Conservation (phyloP, 2,888 invertebrate species). For the Tenodera sinensis region DNA sequence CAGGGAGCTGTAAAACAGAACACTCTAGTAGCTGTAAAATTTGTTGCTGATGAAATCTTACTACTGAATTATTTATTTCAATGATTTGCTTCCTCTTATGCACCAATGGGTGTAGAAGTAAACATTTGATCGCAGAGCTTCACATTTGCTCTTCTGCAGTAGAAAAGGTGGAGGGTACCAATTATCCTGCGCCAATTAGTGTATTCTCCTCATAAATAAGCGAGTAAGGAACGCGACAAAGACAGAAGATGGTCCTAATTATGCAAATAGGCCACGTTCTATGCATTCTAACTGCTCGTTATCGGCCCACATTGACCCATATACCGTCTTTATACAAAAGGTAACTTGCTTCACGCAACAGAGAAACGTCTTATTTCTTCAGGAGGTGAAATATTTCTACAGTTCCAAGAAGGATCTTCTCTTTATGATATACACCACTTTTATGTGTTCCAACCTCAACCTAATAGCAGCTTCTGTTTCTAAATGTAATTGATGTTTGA, state of each 20-base stretch:
- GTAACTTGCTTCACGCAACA: neutral
- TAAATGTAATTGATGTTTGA: too few species aligned
- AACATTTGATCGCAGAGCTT: neutral
- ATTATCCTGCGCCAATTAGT: neutral
- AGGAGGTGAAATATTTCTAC: neutral
- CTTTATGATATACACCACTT: too few species aligned
- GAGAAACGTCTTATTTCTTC: neutral
- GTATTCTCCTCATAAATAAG: neutral
- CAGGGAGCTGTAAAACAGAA: too few species aligned
- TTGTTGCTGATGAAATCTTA: too few species aligned
- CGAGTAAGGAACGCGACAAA: neutral
- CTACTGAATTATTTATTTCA: too few species aligned
- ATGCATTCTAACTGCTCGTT: neutral
- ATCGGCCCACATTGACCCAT: neutral
- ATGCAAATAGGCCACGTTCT: neutral
- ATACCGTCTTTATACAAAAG: neutral
- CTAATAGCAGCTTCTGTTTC: too few species aligned
- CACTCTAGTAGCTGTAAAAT: too few species aligned
- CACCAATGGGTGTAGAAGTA: too few species aligned
- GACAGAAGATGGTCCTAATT: neutral
- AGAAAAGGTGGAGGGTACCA: neutral
- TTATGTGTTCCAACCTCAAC: too few species aligned
- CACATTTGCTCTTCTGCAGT: neutral
- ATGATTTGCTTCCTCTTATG: too few species aligned
- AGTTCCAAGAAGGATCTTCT: too few species aligned